These are phyloP conservation scores for Luehdorfia chinensis DNA, from an alignment of 1,140 invertebrate species.

Conservation along the genomic window DNA sequence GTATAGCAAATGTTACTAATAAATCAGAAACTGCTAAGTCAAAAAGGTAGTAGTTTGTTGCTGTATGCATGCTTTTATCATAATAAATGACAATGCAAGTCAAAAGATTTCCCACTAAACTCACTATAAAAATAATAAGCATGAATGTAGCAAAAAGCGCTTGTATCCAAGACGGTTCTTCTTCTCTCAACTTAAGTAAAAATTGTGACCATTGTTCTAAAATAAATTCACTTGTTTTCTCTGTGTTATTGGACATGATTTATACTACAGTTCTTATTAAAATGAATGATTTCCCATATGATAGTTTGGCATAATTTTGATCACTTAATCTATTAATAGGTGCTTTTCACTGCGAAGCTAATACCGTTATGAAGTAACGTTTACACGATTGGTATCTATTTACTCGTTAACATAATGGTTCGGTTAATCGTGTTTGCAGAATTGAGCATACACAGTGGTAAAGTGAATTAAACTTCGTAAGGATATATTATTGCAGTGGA, in stretches of 20 bases:
- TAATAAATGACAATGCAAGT: conserved; percentile 90
- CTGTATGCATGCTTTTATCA: conserved; percentile 89
- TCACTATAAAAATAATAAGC: conserved; percentile 83
- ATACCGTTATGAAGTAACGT: conserved; percentile 1
- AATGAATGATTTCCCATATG: too few species aligned
- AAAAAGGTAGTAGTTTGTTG: conserved; percentile 91
- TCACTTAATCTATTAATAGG: neutral
- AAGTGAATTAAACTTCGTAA: conserved; percentile 2
- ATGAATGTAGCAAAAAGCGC: conserved; percentile 26
- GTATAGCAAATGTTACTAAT: conserved; percentile 41
- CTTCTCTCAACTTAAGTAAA: conserved; percentile 20
- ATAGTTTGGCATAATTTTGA: too few species aligned
- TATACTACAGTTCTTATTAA: too few species aligned
- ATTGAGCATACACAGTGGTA: neutral
- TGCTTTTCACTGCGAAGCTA: conserved; percentile 9
- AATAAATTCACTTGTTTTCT: conserved; percentile 25
- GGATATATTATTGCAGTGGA: too few species aligned
- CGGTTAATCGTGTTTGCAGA: neutral
- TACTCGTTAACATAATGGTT: neutral
- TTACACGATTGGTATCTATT: conserved; percentile 4
- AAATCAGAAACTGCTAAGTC: conserved; percentile 92
- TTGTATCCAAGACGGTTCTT: conserved; percentile 25
- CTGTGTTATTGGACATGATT: too few species aligned
- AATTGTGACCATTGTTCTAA: conserved; percentile 34
- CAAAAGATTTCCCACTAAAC: conserved; percentile 88